These are phyloP conservation scores for Silvanus unidentatus DNA, from an alignment of 2,888 invertebrate species.

Conservation along the genomic window DNA sequence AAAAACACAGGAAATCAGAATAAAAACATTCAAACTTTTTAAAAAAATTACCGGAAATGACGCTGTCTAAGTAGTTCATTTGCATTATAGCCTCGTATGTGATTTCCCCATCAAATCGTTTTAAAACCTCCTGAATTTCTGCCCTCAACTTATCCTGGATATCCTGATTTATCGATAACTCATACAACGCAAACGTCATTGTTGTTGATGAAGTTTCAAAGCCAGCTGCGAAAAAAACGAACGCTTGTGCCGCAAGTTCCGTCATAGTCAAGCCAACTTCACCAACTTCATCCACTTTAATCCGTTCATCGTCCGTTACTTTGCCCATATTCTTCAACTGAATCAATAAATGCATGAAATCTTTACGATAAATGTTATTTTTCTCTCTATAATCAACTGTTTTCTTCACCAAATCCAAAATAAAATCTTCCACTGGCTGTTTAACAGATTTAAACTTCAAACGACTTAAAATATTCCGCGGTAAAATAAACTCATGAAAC, in stretches of 20 bases:
- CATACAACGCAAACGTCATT: conserved; percentile 25
- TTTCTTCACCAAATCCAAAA: conserved; percentile 25
- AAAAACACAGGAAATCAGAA: not conserved
- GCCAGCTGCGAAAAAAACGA: conserved; percentile 25
- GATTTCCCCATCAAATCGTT: conserved; percentile 16
- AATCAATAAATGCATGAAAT: conserved; percentile 40
- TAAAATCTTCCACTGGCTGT: conserved; percentile 23
- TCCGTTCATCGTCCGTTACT: conserved; percentile 3
- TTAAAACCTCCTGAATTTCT: conserved; percentile 17
- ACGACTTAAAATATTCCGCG: not conserved
- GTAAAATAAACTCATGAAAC: no score
- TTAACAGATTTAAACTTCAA: conserved; percentile 8
- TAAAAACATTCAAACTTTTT: not conserved
- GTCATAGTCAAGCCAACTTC: conserved; percentile 9
- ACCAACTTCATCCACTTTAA: conserved; percentile 4
- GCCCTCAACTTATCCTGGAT: conserved; percentile 22
- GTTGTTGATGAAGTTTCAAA: conserved; percentile 29
- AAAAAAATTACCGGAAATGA: conserved; percentile 18
- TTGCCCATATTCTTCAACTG: conserved; percentile 22
- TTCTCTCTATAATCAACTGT: conserved; percentile 28
- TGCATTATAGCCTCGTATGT: conserved; percentile 23
- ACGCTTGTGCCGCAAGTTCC: conserved; percentile 24
- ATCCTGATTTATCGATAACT: conserved; percentile 20
- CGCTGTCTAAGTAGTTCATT: conserved; percentile 24
- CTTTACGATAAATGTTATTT: conserved; percentile 26